A percentile compares a stretch with the other conserved stretches of the same genome.
Conservation (phyloP, 2,888 invertebrate genomes). For the Dynastes hyllus region DNA sequence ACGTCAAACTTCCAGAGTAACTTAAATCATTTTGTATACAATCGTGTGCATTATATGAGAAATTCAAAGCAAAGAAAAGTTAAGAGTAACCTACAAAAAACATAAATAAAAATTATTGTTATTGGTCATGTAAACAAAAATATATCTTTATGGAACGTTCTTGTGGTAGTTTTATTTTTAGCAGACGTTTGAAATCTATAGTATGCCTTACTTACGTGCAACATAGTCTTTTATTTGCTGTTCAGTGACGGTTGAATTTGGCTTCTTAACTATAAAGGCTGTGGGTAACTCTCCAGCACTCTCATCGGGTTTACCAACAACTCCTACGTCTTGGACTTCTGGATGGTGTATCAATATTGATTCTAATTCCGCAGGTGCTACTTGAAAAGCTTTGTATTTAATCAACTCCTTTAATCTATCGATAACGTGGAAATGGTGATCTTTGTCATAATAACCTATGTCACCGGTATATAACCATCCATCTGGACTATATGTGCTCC, state of each 20-base stretch:
- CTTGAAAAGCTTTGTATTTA: slow-evolving; percentile 91
- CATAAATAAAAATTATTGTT: no score
- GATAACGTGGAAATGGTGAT: slow-evolving; percentile 86
- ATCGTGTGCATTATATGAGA: no score
- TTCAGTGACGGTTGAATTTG: slow-evolving; percentile 72
- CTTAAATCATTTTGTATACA: no score
- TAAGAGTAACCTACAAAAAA: no score
- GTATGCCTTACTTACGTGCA: slow-evolving; percentile 63
- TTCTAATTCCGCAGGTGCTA: slow-evolving; percentile 90
- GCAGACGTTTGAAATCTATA: no score
- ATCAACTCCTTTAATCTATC: slow-evolving; percentile 93
- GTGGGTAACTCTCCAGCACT: slow-evolving; percentile 83
- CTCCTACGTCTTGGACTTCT: no score
- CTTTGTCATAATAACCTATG: slow-evolving; percentile 85
- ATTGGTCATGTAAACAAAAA: no score
- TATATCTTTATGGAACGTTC: no score
- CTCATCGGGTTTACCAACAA: slow-evolving; percentile 73
- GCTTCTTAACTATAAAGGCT: slow-evolving; percentile 83
- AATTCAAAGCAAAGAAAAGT: no score
- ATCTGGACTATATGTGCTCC: slow-evolving; percentile 77
- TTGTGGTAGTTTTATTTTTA: no score
- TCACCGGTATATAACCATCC: slow-evolving; percentile 89
- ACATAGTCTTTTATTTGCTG: slow-evolving; percentile 69
- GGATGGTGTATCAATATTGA: slow-evolving; percentile 82
- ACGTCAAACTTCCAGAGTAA: no score